Evolutionary conservation across 2,113 vertebrate species (phyloP).

Genomic region (Rousettus leschenaultii): DNA sequence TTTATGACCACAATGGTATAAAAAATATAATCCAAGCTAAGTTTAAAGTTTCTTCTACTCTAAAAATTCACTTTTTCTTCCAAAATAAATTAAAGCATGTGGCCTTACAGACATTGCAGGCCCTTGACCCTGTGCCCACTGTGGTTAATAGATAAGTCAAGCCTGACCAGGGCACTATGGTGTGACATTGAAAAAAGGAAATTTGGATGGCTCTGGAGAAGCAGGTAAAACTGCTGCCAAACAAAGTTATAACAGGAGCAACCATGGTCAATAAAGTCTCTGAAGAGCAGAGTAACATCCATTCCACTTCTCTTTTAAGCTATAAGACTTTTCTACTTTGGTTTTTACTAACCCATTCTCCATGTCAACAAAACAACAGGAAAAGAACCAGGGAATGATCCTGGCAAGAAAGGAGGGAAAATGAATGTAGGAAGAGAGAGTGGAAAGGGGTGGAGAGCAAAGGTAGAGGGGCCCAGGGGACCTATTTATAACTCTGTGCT

Average conservation of each 20-base stretch:
- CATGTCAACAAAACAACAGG: not conserved
- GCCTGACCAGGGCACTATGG: rapidly evolving
- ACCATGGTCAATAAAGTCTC: not conserved
- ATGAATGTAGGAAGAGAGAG: rapidly evolving
- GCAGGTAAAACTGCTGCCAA: rapidly evolving
- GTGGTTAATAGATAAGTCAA: rapidly evolving
- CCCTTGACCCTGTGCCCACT: rapidly evolving
- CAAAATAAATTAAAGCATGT: not conserved
- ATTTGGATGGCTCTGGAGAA: not conserved
- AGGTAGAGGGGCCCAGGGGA: rapidly evolving
- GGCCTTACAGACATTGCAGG: rapidly evolving
- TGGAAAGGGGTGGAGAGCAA: not conserved
- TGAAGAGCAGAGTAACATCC: too few species aligned
- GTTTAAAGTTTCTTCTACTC: too few species aligned
- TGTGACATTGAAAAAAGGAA: not conserved
- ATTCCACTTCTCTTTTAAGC: not conserved
- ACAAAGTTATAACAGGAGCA: not conserved
- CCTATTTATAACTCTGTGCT: rapidly evolving
- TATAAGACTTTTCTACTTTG: not conserved
- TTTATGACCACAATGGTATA: not conserved
- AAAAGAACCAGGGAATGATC: not conserved
- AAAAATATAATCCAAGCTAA: not conserved
- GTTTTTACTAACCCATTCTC: not conserved
- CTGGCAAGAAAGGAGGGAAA: not conserved
- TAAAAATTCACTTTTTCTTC: not conserved